These are phyloP conservation scores for Tachina fera DNA, from an alignment of 2,888 invertebrate species.

Conservation along the genomic window DNA sequence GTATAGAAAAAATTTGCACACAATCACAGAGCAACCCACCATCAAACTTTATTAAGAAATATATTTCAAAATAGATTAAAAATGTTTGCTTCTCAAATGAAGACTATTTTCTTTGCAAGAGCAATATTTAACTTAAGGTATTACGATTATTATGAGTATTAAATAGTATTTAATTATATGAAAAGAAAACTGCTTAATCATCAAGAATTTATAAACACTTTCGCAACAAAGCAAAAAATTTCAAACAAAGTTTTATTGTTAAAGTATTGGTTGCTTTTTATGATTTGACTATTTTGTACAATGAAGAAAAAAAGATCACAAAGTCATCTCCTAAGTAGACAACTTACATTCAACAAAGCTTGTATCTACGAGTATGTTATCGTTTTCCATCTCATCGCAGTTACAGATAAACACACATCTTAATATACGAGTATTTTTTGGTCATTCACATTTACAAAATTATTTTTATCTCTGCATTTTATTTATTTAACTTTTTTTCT, in stretches of 20 bases:
- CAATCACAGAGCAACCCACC: too few relatives aligned
- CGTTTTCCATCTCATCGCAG: conserved; percentile 40
- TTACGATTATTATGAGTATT: too few relatives aligned
- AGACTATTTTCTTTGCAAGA: neutral
- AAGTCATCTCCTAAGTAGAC: conserved; percentile 54
- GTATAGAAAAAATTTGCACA: too few relatives aligned
- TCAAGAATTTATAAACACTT: conserved; percentile 39
- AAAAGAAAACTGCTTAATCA: conserved; percentile 46
- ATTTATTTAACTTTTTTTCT: conserved; percentile 12
- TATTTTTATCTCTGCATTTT: conserved; percentile 54
- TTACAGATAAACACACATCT: conserved; percentile 12
- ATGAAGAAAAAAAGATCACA: conserved; percentile 41
- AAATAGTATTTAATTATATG: neutral
- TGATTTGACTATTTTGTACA: conserved; percentile 63
- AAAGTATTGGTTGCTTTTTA: conserved; percentile 56
- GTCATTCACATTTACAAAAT: conserved; percentile 43
- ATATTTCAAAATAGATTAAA: neutral
- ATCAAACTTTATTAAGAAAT: neutral
- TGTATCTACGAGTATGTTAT: conserved; percentile 35
- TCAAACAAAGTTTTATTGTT: conserved; percentile 11
- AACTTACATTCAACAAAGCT: conserved; percentile 39
- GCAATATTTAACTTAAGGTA: neutral
- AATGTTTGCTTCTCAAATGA: neutral
- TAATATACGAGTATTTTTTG: neutral
- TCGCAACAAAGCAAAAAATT: neutral